Base-by-base conservation (phyloP, 2,888 invertebrate genomes). In the Rhamphomyia laevipes region DNA sequence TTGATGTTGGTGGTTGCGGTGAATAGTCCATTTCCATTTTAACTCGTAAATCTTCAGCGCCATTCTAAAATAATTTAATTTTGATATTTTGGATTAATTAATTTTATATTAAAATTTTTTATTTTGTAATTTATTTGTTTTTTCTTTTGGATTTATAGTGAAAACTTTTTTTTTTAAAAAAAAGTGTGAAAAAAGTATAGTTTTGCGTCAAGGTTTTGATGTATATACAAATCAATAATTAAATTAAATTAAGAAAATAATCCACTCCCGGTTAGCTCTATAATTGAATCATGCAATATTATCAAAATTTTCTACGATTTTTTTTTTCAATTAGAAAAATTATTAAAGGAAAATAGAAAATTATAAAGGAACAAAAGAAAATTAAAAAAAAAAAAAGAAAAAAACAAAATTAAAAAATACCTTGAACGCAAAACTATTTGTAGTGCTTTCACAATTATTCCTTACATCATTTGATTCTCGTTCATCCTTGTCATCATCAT, bases 11-110 rank as follows among this genome's bases (percentile, higher is more conserved):
- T 47, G 78, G 76, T 33, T 78, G 75, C 60, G 77, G 77, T 68
- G 74, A 77, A 71, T 65, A 76, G 68, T 69, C 64, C 55, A 74
- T 68, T 63, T 68, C 71, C 57, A 73, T 68, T 59, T 86, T 86
- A 62, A 86, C 82, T 63, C 86, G 80, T 71, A 87, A 76, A 75
- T 87, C 86, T 82, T 75, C 56, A 72, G 76, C 71, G 53, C 70
- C 70, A 49, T 64, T 65, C 70, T 71, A 49, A 21, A 35, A 33
- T 17, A 33, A n/a, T 23, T 13, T 13, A 12, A 46, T 31, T 33
- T 23, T n/a, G n/a, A 38, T 7, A 23, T 13, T 35, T 12, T 13
- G 15, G 10, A n/a, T 11, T 4, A 9, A n/a, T 13, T 9, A 35
- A 41, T n/a, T n/a, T n/a, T n/a, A n/a, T 47, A 46, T 9, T 38